phyloP scores from a whole-genome alignment of 1,140 invertebrate species.

The Archivesica marissinica region DNA sequence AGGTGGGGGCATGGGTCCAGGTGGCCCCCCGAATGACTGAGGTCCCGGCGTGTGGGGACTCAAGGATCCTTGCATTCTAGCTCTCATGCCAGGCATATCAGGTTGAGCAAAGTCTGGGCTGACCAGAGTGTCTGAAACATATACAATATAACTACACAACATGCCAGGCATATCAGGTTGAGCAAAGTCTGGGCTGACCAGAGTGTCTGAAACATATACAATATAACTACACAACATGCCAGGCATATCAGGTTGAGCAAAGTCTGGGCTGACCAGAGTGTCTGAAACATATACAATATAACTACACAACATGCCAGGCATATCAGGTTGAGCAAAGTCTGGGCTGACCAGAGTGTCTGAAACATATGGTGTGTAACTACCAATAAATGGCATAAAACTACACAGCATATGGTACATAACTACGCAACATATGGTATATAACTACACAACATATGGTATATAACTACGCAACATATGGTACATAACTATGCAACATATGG shows the following conservation, averaged over 20 bases:
- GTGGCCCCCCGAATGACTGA: constrained; percentile 22
- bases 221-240: too few relatives aligned
- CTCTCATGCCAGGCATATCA: constrained; percentile 65
- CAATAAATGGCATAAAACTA: too few relatives aligned
- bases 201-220: constrained; percentile 66
- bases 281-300: too few relatives aligned
- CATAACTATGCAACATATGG: too few relatives aligned
- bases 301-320: constrained; percentile 69
- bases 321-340: constrained; percentile 54
- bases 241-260: constrained; percentile 62
- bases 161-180: constrained; percentile 64
- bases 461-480: too few relatives aligned
- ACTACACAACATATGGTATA: too few relatives aligned
- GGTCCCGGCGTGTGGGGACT: constrained; percentile 67
- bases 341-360: constrained; percentile 65
- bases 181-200: constrained; percentile 59
- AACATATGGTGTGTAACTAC: too few relatives aligned
- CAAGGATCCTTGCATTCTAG: constrained; percentile 69
- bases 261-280: constrained; percentile 62
- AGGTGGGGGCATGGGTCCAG: constrained; percentile 67
- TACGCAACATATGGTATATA: too few relatives aligned
- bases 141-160: too few relatives aligned
- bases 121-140: constrained; percentile 64
- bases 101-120: constrained; percentile 55
- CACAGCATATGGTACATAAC: too few relatives aligned